Evolutionary conservation across 2,797 vertebrate species (phyloP), one percentile per base, ranked within the genome.

Genomic region (Hipposideros larvatus): DNA sequence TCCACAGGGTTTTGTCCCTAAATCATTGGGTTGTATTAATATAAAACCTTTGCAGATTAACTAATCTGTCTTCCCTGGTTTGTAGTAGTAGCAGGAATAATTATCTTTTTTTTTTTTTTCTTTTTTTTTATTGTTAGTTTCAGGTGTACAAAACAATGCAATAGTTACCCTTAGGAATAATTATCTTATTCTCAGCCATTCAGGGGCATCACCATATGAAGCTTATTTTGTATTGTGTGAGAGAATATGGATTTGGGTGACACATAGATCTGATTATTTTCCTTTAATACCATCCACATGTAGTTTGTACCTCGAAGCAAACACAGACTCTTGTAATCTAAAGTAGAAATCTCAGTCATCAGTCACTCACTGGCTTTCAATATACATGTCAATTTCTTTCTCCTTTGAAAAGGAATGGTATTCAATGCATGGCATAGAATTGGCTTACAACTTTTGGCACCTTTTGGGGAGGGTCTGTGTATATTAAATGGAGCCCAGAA

Each of bases 401-500:
- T 68, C 24, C 68, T 59, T 83, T 87, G 74, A 63, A 91, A 94
- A 87, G 31, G 59, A 91, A 28, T 28, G 57, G 59, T n/a, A 63
- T 87, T 92, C 41, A 83, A 1, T 75, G 46, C n/a, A 55, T 43
- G 89, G 34, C 15, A 1, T 7, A 71, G 51, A 70, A 74, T 22
- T 77, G 75, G 73, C 28, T 89, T 79, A 61, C 31, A 70, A 91
- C 51, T 19, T 89, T 88, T 8, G 13, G n/a, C 37, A 51, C 43
- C 13, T 24, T 83, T 57, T 43, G 24, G 18, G 7, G n/a, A 5
- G 41, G 2, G 21, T 87, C 41, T 82, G 28, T 80, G 11, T 28
- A 19, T 96, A 83, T 74, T 57, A 74, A 87, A 84, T 65, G 41
- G 48, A 96, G 57, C 53, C 21, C 87, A 87, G 93, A 91, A 24